phyloP scores from a whole-genome alignment of 2,797 vertebrate species.

The Epinephelus coioides region DNA sequence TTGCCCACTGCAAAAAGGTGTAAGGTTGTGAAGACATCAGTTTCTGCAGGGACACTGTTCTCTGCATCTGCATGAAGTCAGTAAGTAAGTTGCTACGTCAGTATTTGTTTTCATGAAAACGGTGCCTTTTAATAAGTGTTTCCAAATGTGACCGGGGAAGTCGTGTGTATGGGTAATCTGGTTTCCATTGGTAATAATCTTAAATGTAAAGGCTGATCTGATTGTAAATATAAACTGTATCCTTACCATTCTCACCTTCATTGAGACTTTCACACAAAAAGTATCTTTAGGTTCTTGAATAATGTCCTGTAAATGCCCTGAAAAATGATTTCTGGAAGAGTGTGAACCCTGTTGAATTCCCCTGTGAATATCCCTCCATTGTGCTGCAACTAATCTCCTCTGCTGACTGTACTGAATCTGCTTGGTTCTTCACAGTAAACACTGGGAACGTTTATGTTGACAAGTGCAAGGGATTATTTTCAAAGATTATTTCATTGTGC shows the following conservation, averaged over 20 bases:
- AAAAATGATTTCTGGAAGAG: background rate
- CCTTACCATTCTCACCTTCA: too few relatives aligned
- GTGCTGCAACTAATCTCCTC: slow-evolving; percentile 46
- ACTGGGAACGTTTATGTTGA: slow-evolving; percentile 5
- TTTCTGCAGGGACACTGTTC: background rate
- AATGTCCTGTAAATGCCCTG: slow-evolving; percentile 4
- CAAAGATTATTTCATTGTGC: slow-evolving; percentile 41
- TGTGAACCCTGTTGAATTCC: slow-evolving; percentile 5
- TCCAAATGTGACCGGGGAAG: too few relatives aligned
- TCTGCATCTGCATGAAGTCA: background rate
- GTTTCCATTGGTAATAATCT: background rate
- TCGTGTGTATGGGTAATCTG: too few relatives aligned
- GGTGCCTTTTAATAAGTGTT: too few relatives aligned
- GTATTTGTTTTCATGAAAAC: background rate
- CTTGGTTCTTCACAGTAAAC: slow-evolving; percentile 13
- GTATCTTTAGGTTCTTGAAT: background rate
- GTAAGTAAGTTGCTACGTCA: background rate
- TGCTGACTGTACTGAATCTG: slow-evolving; percentile 4
- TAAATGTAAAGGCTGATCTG: background rate
- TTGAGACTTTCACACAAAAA: background rate
- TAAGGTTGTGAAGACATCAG: background rate
- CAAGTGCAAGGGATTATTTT: slow-evolving; percentile 45
- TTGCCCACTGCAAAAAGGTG: background rate
- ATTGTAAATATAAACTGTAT: background rate
- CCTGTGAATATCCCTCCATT: slow-evolving; percentile 32